These are phyloP conservation scores for Apostichopus leukothele DNA, from an alignment of 53 echinoderm and acorn worm genomes.

Conservation along the genomic window DNA sequence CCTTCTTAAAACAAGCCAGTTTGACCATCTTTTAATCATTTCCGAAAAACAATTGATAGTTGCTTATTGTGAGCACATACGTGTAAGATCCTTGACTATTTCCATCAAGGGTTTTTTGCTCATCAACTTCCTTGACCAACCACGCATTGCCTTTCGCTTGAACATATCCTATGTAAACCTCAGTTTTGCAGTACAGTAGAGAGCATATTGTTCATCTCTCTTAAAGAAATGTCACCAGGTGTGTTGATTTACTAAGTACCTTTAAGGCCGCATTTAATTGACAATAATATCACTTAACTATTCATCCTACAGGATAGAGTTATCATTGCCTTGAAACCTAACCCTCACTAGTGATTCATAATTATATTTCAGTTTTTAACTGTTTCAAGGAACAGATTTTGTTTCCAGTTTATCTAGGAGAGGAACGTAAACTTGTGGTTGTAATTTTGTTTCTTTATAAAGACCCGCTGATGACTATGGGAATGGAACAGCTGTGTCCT, in stretches of 20 bases:
- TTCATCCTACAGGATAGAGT: neutral
- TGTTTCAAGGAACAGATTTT: neutral
- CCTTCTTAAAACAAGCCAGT: no score
- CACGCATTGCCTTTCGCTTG: no score
- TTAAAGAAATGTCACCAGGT: neutral
- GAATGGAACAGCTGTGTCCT: conserved; percentile 26
- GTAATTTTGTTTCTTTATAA: neutral
- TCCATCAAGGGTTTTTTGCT: no score
- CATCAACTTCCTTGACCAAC: no score
- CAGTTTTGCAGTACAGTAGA: no score
- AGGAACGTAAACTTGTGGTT: neutral
- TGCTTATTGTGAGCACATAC: no score
- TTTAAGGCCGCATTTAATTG: neutral
- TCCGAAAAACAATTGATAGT: no score
- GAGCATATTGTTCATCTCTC: no score
- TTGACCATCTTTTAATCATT: no score
- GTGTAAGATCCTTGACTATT: no score
- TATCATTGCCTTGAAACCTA: neutral
- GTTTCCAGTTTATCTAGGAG: neutral
- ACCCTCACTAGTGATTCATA: neutral
- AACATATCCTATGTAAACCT: no score
- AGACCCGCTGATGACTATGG: neutral
- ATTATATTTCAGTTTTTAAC: neutral
- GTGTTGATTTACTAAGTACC: neutral
- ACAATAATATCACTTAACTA: neutral